A percentile compares a stretch with the other conserved stretches of the same genome.
phyloP scores from a whole-genome alignment of 2,113 vertebrate species.

The Physeter macrocephalus region DNA sequence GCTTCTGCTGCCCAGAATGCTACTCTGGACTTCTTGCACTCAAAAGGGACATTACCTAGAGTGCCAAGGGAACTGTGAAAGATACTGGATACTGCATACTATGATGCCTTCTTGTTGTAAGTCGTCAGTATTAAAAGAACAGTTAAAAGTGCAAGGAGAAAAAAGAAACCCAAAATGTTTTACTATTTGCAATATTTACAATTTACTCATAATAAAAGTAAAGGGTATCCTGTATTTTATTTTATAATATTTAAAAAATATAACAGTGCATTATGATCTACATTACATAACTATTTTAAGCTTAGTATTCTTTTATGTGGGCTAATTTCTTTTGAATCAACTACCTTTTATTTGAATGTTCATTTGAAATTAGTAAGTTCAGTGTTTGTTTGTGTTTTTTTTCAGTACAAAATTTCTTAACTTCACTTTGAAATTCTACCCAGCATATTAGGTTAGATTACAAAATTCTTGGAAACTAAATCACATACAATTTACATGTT shows the following conservation, averaged over 20 bases:
- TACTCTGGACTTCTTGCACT: not conserved
- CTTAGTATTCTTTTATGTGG: not conserved
- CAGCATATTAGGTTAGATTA: not conserved
- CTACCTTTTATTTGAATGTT: not conserved
- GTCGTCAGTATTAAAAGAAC: not conserved
- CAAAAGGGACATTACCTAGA: not conserved
- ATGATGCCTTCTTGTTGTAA: not conserved
- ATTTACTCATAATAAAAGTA: not conserved
- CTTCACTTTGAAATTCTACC: conserved; percentile 38
- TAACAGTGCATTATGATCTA: not conserved
- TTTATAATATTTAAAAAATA: not conserved
- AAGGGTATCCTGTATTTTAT: not conserved
- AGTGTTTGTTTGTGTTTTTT: not conserved
- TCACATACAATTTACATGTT: not conserved
- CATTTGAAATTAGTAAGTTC: not conserved
- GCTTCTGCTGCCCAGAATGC: not conserved
- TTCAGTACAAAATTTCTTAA: not conserved
- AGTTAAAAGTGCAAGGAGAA: not conserved
- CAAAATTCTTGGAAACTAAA: not conserved
- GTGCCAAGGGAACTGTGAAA: not conserved
- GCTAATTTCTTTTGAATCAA: not conserved
- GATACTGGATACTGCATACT: not conserved
- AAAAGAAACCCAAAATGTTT: not conserved
- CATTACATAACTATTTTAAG: not conserved
- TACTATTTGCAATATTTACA: not conserved